Percentiles rank a stretch among this genome's conserved stretches.
Evolutionary conservation across 1,140 invertebrate species (phyloP).

Genomic region (Ostrea edulis): DNA sequence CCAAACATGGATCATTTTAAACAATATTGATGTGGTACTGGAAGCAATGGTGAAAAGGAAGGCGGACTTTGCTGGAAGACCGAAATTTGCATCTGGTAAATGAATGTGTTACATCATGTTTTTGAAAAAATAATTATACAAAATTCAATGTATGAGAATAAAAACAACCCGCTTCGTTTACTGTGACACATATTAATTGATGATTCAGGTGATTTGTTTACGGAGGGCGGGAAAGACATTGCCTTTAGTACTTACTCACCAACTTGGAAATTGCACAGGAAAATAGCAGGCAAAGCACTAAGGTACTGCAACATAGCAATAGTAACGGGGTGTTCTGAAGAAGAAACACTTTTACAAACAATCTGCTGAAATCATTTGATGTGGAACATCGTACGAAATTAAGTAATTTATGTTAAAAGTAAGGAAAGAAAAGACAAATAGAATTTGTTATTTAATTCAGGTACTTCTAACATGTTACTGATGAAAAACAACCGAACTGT

Average conservation of each 20-base stretch:
- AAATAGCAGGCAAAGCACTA: conserved; percentile 50
- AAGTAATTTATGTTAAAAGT: background rate
- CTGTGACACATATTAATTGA: background rate
- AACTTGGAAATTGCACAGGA: conserved; percentile 54
- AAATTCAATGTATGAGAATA: background rate
- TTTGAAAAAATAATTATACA: too few relatives aligned
- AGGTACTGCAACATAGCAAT: conserved; percentile 20
- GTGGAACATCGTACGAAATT: too few relatives aligned
- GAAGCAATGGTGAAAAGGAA: conserved; percentile 53
- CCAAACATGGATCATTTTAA: conserved; percentile 41
- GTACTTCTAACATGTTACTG: background rate
- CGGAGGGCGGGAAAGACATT: conserved; percentile 52
- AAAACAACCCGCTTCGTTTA: too few relatives aligned
- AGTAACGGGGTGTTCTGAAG: background rate
- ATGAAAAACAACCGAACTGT: background rate
- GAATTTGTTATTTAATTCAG: too few relatives aligned
- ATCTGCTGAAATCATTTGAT: background rate
- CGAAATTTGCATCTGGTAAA: conserved; percentile 50
- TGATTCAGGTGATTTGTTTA: conserved; percentile 31
- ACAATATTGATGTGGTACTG: conserved; percentile 41
- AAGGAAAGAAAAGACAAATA: too few relatives aligned
- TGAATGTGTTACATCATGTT: background rate
- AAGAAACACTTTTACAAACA: background rate
- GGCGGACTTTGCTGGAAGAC: conserved; percentile 53
- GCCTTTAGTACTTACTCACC: conserved; percentile 40